A percentile compares a stretch with the other conserved stretches of the same genome.
phyloP scores from a whole-genome alignment of 2,113 vertebrate genomes.

The Nannospalax galili region DNA sequence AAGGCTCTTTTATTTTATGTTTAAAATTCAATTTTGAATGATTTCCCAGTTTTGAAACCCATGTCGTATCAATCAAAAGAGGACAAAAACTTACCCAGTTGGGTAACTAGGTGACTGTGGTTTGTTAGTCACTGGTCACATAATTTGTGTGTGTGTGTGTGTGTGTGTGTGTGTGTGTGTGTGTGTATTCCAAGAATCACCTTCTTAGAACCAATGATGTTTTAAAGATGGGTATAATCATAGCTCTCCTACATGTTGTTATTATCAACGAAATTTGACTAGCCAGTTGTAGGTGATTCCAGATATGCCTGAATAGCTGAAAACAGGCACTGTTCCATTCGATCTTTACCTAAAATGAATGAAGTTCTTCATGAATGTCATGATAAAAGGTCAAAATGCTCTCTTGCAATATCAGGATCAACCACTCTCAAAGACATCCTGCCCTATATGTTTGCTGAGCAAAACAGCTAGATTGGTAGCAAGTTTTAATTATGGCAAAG shows the following conservation, averaged over 20 bases:
- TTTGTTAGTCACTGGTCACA: neutral
- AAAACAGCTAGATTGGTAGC: neutral
- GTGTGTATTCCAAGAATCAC: neutral
- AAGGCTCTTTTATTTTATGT: conserved; percentile 30
- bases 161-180: too few relatives aligned
- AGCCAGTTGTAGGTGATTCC: conserved; percentile 18
- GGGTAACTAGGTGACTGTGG: neutral
- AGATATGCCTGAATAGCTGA: conserved; percentile 45
- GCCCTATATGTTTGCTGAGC: neutral
- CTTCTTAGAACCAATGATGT: neutral
- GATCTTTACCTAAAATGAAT: conserved; percentile 67
- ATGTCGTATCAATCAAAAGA: neutral
- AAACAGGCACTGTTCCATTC: conserved; percentile 51
- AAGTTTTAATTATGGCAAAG: conserved; percentile 44
- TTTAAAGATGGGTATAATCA: conserved; percentile 17
- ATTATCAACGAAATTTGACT: conserved; percentile 40
- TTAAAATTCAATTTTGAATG: conserved; percentile 41
- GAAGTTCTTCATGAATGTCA: conserved; percentile 42
- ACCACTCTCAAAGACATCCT: conserved; percentile 22
- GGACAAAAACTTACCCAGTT: neutral
- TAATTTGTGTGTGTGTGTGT: neutral
- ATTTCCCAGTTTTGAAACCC: conserved; percentile 23
- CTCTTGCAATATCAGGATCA: conserved; percentile 36
- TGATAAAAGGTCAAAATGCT: conserved; percentile 67
- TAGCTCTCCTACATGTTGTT: conserved; percentile 42